A percentile compares a stretch with the other conserved stretches of the same genome.
Evolutionary conservation across 2,113 vertebrate species (phyloP).

Genomic region (Carassius carassius): DNA sequence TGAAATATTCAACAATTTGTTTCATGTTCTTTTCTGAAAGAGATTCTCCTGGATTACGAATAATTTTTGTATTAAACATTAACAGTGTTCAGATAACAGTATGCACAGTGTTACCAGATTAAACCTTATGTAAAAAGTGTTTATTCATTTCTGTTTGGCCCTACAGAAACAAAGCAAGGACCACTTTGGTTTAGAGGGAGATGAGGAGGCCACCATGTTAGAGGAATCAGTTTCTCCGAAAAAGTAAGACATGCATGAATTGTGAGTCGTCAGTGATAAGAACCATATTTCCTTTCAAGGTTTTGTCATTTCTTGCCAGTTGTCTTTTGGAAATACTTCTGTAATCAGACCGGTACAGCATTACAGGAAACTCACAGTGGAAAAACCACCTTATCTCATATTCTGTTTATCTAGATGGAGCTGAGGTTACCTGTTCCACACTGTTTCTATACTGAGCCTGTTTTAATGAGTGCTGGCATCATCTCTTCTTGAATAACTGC

Average conservation of each 20-base stretch:
- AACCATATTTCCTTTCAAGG: conserved; percentile 9
- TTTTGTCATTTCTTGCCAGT: conserved; percentile 15
- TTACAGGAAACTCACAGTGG: neutral
- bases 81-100: no score
- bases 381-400: conserved; percentile 25
- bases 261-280: neutral
- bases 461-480: neutral
- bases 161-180: conserved; percentile 97
- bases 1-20: neutral
- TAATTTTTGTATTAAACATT: neutral
- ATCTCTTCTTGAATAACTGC: neutral
- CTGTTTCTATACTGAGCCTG: neutral
- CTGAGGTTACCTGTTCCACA: conserved; percentile 4
- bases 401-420: conserved; percentile 21
- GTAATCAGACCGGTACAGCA: neutral
- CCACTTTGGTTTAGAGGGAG: conserved; percentile 94
- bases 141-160: neutral
- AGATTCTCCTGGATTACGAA: neutral
- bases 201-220: conserved; percentile 97
- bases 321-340: conserved; percentile 17
- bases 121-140: neutral
- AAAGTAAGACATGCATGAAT: conserved; percentile 78
- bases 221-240: conserved; percentile 97
- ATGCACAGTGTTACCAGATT: neutral
- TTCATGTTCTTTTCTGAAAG: no score